A percentile compares a stretch with the other conserved stretches of the same genome.
These are phyloP conservation scores for Tortrix viridana DNA, from an alignment of 2,888 invertebrate genomes.

Conservation along the genomic window DNA sequence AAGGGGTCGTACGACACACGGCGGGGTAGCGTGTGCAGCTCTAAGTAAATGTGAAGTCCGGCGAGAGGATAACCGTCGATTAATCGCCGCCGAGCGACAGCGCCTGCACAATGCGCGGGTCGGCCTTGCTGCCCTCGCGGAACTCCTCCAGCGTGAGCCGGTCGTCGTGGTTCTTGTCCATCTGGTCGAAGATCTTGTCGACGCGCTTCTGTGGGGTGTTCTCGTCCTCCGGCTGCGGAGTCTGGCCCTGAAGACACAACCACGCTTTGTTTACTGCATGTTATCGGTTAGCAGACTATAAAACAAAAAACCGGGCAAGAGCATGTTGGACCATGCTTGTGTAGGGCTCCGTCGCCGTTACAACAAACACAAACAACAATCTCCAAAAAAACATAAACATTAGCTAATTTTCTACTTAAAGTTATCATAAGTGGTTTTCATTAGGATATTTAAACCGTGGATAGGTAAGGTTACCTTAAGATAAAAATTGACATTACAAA, in stretches of 20 bases:
- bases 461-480: too few relatives aligned
- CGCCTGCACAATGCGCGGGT: constrained; percentile 98
- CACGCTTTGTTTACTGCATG: not conserved
- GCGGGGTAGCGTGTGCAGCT: constrained; percentile 50
- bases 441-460: too few relatives aligned
- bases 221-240: constrained; percentile 94
- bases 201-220: constrained; percentile 98
- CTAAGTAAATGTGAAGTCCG: constrained; percentile 77
- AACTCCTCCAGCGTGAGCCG: constrained; percentile 97
- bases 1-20: constrained; percentile 44
- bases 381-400: too few relatives aligned
- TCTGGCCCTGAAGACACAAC: constrained; percentile 89
- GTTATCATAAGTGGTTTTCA: too few relatives aligned
- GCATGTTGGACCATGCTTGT: too few relatives aligned
- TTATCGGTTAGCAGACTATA: too few relatives aligned
- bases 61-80: constrained; percentile 80
- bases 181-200: constrained; percentile 99
- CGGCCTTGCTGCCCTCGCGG: constrained; percentile 98
- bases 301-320: too few relatives aligned
- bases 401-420: too few relatives aligned
- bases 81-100: constrained; percentile 93
- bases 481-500: too few relatives aligned
- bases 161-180: constrained; percentile 99
- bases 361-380: too few relatives aligned
- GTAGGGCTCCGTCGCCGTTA: too few relatives aligned